Base-by-base conservation (phyloP, 2,888 invertebrate genomes). In the Noctua comes region DNA sequence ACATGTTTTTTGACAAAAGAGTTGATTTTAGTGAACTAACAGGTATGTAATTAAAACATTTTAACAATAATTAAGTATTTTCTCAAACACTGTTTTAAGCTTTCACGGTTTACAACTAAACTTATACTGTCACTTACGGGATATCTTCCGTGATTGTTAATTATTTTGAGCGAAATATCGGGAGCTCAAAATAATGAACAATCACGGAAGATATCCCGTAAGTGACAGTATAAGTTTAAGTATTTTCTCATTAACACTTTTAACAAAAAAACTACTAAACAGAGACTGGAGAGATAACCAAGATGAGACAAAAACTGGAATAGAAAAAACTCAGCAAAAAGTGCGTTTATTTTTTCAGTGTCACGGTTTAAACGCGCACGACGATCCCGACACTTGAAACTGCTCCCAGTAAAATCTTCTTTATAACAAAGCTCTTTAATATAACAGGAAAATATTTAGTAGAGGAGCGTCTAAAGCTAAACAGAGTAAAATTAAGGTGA, bases 401-500 rank as follows among this genome's bases (percentile, higher is more conserved):
- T 69, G 73, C 79, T 77, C 75, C 70, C 40, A 76, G 77, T 73
- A 71, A 80, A 89, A 89, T 88, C 86, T 82, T 82, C 77, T 84
- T 84, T 86, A 80, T 70, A 86, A 89, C 78, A 86, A 89, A 86
- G 78, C 79, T 86, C 80, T 86, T 89, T 80, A 86, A 84, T 89
- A 83, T 84, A 87, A 80, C 73, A 73, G 69, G 69, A 71, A 73
- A 82, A 77, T 82, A 80, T 80, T 82, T 73, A 77, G 73, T 76
- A 65, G 59, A 65, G 40, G 64, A 66, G n/a, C 68, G 65, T 79
- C 79, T 86, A 48, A 73, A 77, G 86, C 48, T 75, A 64, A 69
- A 65, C 57, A 72, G 70, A 79, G 74, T 71, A 80, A 68, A 43
- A 36, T 5, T 48, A 64, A 75, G 46, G 72, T 68, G 68, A 83